Evolutionary conservation across 2,113 vertebrate genomes (phyloP), one percentile per base, ranked within the genome.

Genomic region (Castor canadensis): DNA sequence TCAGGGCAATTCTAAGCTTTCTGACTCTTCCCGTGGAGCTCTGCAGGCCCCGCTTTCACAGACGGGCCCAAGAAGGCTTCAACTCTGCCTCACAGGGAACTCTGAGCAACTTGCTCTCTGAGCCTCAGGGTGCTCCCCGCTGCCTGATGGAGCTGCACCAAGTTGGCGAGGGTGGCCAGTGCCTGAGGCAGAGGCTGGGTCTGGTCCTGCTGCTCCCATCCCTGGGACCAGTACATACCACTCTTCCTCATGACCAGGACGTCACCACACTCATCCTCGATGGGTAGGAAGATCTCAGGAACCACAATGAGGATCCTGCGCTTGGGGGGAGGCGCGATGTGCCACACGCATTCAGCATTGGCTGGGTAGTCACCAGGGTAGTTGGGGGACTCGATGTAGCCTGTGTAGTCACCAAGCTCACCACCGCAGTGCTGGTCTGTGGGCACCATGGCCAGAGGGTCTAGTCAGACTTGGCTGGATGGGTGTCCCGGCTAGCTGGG

Each of bases 221-320:
- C 38, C 66, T 19, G 24, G 35, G 35, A 28, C 43, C 40, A n/a
- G 56, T n/a, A 49, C 98, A 47, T 95, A 99, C 99, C 98, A 4
- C 98, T 99, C 98, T 99, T 99, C 58, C 99, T 98, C 99, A 99
- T 99, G 49, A 99, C 98, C 96, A 99, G 97, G 94, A 98, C 99
- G 32, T 99, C 98, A 0, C 99, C 99, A 0, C 99, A 99, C 88
- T 99, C 98, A 19, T 99, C 99, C 96, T 99, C 99, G 7, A 98
- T 98, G 11, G 99, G 99, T 62, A 99, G 98, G 93, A 99, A 99
- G 96, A 99, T 99, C 96, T 99, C 99, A 0, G 99, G 99, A 64
- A 99, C 99, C 60, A 99, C 99, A 0, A 99, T 98, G 90, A 99
- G 98, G 93, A 99, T 99, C 93, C 98, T 97, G 72, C 99, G 98